Evolutionary conservation across 2,113 vertebrate species (phyloP).

Genomic region (Trematomus loennbergii): DNA sequence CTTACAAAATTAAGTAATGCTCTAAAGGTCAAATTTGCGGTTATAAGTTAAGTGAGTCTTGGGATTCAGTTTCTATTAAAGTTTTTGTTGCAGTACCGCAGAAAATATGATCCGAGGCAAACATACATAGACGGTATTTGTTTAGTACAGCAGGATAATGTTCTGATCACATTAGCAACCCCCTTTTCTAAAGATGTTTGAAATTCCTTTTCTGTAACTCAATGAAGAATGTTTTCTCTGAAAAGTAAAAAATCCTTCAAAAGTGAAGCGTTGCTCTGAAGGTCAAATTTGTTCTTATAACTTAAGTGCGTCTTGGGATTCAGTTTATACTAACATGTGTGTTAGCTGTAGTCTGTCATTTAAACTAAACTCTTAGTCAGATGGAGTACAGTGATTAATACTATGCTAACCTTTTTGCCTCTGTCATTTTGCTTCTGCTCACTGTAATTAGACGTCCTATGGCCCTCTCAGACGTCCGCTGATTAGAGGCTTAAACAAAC

Average conservation of each 20-base stretch:
- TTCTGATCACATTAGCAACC: too few relatives aligned
- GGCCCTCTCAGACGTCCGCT: slow-evolving; percentile 22
- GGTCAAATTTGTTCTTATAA: slow-evolving; percentile 1
- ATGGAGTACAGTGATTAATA: slow-evolving; percentile 39
- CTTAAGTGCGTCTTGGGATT: slow-evolving; percentile 7
- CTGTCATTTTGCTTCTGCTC: slow-evolving; percentile 41
- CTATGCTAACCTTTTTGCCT: slow-evolving; percentile 43
- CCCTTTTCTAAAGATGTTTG: too few relatives aligned
- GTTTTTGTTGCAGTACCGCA: too few relatives aligned
- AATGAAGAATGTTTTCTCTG: too few relatives aligned
- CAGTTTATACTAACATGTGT: slow-evolving; percentile 18
- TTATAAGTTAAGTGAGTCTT: too few relatives aligned
- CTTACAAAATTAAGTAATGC: too few relatives aligned
- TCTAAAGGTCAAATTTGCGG: too few relatives aligned
- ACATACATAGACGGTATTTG: too few relatives aligned
- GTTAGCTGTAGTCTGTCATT: slow-evolving; percentile 23
- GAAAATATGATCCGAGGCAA: too few relatives aligned
- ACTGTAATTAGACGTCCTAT: slow-evolving; percentile 41
- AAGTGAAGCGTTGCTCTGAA: slow-evolving; percentile 8
- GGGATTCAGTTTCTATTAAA: too few relatives aligned
- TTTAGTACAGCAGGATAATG: too few relatives aligned
- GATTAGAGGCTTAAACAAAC: slow-evolving; percentile 61
- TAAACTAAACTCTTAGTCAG: slow-evolving; percentile 22
- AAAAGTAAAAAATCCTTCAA: neutral
- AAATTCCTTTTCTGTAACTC: too few relatives aligned